phyloP scores from a whole-genome alignment of 92 coral and sea anemone genomes.

The Zoanthus sansibaricus region DNA sequence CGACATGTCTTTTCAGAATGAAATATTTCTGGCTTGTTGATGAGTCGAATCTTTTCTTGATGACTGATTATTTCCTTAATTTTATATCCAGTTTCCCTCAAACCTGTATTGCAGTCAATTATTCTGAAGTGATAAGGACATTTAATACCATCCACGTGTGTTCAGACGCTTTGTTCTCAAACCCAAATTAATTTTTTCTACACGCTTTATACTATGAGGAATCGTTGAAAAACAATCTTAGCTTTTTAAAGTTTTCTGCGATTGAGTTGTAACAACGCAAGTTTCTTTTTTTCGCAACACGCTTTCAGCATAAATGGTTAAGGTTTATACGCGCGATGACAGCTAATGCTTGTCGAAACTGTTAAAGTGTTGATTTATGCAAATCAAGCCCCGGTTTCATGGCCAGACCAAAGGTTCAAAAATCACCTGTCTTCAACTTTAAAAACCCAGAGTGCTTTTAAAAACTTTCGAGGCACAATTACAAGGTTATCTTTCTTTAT shows the following conservation, averaged over 20 bases:
- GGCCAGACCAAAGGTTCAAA: slow-evolving; percentile 12
- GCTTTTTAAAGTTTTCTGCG: neutral
- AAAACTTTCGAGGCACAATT: neutral
- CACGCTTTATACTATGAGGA: slow-evolving; percentile 39
- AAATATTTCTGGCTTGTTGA: slow-evolving; percentile 35
- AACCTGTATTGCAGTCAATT: slow-evolving; percentile 68
- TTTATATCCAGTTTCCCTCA: slow-evolving; percentile 43
- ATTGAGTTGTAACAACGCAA: neutral
- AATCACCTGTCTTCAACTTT: slow-evolving; percentile 39
- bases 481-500: neutral
- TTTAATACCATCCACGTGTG: slow-evolving; percentile 65
- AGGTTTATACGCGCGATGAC: slow-evolving; percentile 39
- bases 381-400: slow-evolving; percentile 20
- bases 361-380: slow-evolving; percentile 54
- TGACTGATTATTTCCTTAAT: slow-evolving; percentile 55
- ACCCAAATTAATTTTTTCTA: slow-evolving; percentile 70
- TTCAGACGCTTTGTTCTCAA: slow-evolving; percentile 56
- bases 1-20: slow-evolving; percentile 7
- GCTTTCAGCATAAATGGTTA: slow-evolving; percentile 27
- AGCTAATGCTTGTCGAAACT: slow-evolving; percentile 29
- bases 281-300: slow-evolving; percentile 4
- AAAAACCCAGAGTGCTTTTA: neutral
- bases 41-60: slow-evolving; percentile 28
- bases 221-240: neutral
- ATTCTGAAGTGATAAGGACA: slow-evolving; percentile 68